Percentiles rank a stretch among this genome's conserved stretches.
These are phyloP conservation scores for Odontesthes bonariensis DNA, from an alignment of 2,113 vertebrate species.

Conservation along the genomic window DNA sequence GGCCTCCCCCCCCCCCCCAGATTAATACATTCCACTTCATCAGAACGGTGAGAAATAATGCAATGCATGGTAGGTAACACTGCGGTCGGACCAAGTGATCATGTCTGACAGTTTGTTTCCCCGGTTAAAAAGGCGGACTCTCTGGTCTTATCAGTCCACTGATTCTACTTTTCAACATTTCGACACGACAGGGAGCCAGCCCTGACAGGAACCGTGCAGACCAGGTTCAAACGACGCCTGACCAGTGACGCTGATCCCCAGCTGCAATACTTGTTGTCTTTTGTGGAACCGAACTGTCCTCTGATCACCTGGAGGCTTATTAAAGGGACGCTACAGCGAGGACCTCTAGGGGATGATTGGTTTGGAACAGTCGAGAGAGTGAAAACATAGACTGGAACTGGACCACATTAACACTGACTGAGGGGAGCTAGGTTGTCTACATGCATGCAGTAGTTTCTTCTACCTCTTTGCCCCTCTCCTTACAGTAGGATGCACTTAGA, in stretches of 20 bases:
- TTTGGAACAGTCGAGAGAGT: constrained; percentile 78
- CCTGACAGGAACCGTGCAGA: constrained; percentile 58
- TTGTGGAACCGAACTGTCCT: constrained; percentile 22
- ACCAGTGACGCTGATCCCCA: constrained; percentile 38
- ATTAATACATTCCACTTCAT: constrained; percentile 70
- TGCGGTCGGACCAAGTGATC: constrained; percentile 14
- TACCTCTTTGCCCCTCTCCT: constrained; percentile 51
- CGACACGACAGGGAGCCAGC: constrained; percentile 78
- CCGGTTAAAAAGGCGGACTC: constrained; percentile 22
- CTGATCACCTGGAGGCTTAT: constrained; percentile 49
- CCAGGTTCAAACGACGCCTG: constrained; percentile 55
- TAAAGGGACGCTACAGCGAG: constrained; percentile 78
- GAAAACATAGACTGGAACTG: constrained; percentile 71
- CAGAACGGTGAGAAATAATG: constrained; percentile 37
- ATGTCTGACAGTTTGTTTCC: not conserved
- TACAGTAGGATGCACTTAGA: constrained; percentile 71
- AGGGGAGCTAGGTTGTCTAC: constrained; percentile 72
- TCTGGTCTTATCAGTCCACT: constrained; percentile 18
- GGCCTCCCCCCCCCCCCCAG: constrained; percentile 11
- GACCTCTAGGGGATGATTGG: constrained; percentile 58
- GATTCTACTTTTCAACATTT: constrained; percentile 32
- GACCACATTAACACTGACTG: constrained; percentile 73
- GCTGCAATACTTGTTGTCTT: constrained; percentile 32
- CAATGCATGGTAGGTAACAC: constrained; percentile 26
- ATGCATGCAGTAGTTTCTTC: constrained; percentile 76